phyloP scores from a whole-genome alignment of 2,888 invertebrate species.

The Hypolimnas misippus region DNA sequence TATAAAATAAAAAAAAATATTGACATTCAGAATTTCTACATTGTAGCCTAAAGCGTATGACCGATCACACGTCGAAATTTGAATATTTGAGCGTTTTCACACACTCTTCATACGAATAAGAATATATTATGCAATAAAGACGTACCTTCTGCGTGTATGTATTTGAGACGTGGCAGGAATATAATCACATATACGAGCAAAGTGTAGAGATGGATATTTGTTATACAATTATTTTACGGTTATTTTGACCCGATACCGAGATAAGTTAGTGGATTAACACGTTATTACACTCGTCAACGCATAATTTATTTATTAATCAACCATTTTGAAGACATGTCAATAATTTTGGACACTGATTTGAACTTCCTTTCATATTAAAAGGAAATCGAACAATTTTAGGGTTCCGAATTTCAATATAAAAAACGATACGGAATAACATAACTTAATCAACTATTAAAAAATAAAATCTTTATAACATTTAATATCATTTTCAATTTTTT shows the following conservation, averaged over 20 bases:
- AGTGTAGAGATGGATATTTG: not conserved
- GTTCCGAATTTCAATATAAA: no score
- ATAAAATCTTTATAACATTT: no score
- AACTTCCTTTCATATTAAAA: no score
- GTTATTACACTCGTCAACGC: not conserved
- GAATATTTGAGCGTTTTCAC: conserved; percentile 16
- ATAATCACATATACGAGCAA: not conserved
- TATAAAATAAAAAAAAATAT: not conserved
- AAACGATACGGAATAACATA: no score
- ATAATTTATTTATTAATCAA: not conserved
- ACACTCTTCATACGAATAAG: conserved; percentile 16
- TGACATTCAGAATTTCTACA: conserved; percentile 14
- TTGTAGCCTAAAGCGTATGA: conserved; percentile 12
- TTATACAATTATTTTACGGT: not conserved
- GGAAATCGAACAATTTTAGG: no score
- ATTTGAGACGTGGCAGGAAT: not conserved
- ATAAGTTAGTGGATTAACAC: not conserved
- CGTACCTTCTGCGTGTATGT: not conserved
- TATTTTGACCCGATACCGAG: not conserved
- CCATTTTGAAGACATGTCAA: not conserved
- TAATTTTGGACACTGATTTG: no score
- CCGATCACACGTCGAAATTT: conserved; percentile 17
- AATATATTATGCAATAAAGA: conserved; percentile 3
- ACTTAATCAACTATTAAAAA: no score
- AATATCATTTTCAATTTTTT: no score